Conservation (phyloP, 2,888 invertebrate genomes). For the Drosophila percnosoma region DNA sequence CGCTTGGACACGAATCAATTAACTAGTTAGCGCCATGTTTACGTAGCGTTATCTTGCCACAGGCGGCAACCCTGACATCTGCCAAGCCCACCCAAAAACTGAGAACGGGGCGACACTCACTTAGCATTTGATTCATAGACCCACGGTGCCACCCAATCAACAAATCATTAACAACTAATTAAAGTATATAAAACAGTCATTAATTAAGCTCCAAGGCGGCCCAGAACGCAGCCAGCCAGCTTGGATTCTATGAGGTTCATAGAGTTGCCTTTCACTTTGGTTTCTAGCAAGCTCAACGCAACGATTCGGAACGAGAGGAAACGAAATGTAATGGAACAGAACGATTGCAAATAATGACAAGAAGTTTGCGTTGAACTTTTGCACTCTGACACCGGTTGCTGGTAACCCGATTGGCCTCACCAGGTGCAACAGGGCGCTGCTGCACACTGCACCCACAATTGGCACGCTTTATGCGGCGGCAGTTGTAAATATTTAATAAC, state of each 20-base stretch:
- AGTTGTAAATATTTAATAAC: conserved; percentile 80
- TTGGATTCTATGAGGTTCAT: conserved; percentile 27
- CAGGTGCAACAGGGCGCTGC: conserved; percentile 38
- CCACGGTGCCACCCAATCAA: conserved; percentile 65
- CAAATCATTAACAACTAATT: conserved; percentile 79
- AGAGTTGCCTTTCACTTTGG: conserved; percentile 66
- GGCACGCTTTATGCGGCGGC: conserved; percentile 71
- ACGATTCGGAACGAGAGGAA: conserved; percentile 21
- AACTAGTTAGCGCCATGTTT: conserved; percentile 67
- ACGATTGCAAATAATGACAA: conserved; percentile 73
- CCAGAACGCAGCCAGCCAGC: conserved; percentile 23
- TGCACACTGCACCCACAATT: conserved; percentile 54
- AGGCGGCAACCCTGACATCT: conserved; percentile 73
- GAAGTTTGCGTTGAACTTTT: conserved; percentile 76
- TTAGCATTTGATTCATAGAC: conserved; percentile 69
- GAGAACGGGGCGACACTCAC: conserved; percentile 39
- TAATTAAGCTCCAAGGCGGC: conserved; percentile 58
- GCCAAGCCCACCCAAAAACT: conserved; percentile 69
- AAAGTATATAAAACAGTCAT: conserved; percentile 78
- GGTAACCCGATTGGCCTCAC: conserved; percentile 41
- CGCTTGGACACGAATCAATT: conserved; percentile 59
- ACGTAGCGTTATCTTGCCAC: conserved; percentile 34
- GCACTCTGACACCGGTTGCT: conserved; percentile 67
- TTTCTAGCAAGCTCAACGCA: conserved; percentile 26
- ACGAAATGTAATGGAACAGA: conserved; percentile 20